Evolutionary conservation across 1,140 invertebrate species (phyloP).

Genomic region (Platorchestia sp.): DNA sequence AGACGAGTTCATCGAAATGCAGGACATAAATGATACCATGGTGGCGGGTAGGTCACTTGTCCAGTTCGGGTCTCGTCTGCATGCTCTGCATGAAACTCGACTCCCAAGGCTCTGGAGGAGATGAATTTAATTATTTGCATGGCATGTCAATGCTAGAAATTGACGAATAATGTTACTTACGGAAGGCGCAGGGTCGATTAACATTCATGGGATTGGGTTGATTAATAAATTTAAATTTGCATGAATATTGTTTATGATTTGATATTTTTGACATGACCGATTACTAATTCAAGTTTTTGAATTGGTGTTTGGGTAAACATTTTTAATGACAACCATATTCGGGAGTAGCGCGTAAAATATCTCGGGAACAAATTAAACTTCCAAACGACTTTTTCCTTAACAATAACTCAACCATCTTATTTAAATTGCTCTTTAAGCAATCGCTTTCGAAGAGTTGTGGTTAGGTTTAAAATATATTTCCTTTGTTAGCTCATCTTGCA

Average conservation of each 20-base stretch:
- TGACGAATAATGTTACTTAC: not conserved
- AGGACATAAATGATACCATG: constrained; percentile 66
- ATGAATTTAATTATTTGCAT: not conserved
- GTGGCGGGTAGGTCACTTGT: constrained; percentile 62
- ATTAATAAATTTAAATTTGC: not conserved
- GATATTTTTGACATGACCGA: not conserved
- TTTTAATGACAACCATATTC: not conserved
- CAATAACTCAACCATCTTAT: not conserved
- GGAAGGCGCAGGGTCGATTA: not conserved
- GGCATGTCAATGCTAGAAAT: not conserved
- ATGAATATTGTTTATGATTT: not conserved
- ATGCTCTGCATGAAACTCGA: not conserved
- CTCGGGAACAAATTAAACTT: not conserved
- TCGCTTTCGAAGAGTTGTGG: not conserved
- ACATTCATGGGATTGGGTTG: not conserved
- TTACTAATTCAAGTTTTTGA: not conserved
- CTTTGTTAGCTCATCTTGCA: not conserved
- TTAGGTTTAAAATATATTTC: not conserved
- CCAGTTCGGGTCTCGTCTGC: not conserved
- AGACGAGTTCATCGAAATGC: constrained; percentile 64
- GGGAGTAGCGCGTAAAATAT: not conserved
- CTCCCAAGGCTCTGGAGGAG: not conserved
- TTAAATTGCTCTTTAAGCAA: not conserved
- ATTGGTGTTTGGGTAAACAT: not conserved
- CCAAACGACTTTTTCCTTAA: not conserved